Evolutionary conservation across 2,888 invertebrate species (phyloP).

Genomic region (Cistogaster globosa): DNA sequence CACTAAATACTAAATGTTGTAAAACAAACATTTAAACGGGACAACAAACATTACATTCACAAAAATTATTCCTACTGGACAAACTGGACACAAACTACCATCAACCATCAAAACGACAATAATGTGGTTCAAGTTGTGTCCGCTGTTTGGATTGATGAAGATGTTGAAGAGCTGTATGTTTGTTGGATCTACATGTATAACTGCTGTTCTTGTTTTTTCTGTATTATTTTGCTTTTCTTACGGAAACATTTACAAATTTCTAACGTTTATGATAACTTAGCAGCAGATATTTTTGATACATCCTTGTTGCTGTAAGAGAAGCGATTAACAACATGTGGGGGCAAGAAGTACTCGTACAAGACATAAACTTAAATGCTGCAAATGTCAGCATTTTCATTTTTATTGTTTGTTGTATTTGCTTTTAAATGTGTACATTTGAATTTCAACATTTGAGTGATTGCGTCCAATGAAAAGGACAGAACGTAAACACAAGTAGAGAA

Average conservation of each 20-base stretch:
- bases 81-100: constrained; percentile 44
- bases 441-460: neutral
- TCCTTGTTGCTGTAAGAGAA: neutral
- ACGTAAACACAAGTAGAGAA: constrained; percentile 37
- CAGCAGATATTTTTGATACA: constrained; percentile 39
- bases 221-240: constrained; percentile 7
- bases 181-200: constrained; percentile 22
- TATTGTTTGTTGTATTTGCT: constrained; percentile 33
- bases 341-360: neutral
- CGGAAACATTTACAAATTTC: constrained; percentile 51
- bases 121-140: constrained; percentile 64
- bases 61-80: constrained; percentile 43
- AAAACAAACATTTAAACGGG: constrained; percentile 26
- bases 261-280: constrained; percentile 50
- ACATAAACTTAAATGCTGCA: constrained; percentile 48
- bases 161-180: constrained; percentile 15
- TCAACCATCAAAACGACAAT: constrained; percentile 54
- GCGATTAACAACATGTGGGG: neutral
- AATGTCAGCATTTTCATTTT: constrained; percentile 56
- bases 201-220: constrained; percentile 12
- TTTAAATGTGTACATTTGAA: constrained; percentile 20
- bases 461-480: constrained; percentile 53
- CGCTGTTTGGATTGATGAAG: constrained; percentile 60
- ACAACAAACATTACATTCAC: constrained; percentile 22
- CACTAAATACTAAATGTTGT: constrained; percentile 51